Conservation (phyloP, 2,113 vertebrate genomes). For the Corythaixoides concolor region DNA sequence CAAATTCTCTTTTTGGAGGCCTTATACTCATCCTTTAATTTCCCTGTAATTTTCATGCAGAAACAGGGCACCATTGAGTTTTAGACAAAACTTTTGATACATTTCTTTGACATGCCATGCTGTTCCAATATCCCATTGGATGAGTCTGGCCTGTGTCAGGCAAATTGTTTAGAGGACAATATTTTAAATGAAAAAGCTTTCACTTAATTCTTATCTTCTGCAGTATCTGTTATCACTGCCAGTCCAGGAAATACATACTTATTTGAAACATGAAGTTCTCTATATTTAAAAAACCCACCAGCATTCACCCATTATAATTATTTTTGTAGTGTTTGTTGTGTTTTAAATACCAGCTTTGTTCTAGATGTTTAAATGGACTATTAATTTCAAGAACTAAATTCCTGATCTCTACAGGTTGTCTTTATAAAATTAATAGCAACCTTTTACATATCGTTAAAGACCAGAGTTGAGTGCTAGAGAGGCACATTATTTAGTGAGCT, state of each 20-base stretch:
- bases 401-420: not conserved
- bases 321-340: not conserved
- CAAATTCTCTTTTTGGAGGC: not conserved
- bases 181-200: not conserved
- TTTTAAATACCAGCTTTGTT: not conserved
- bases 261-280: not conserved
- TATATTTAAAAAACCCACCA: not conserved
- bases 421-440: not conserved
- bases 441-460: not conserved
- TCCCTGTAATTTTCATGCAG: not conserved
- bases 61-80: not conserved
- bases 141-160: not conserved
- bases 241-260: not conserved
- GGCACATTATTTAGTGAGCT: not conserved
- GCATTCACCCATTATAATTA: not conserved
- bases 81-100: not conserved
- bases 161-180: not conserved
- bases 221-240: not conserved
- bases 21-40: not conserved
- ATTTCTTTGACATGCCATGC: not conserved
- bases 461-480: not conserved
- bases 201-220: not conserved
- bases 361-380: not conserved
- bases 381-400: not conserved
- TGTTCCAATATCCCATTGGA: not conserved